Conservation (phyloP, 2,797 vertebrate genomes). For the Melanotaenia pygmaea region DNA sequence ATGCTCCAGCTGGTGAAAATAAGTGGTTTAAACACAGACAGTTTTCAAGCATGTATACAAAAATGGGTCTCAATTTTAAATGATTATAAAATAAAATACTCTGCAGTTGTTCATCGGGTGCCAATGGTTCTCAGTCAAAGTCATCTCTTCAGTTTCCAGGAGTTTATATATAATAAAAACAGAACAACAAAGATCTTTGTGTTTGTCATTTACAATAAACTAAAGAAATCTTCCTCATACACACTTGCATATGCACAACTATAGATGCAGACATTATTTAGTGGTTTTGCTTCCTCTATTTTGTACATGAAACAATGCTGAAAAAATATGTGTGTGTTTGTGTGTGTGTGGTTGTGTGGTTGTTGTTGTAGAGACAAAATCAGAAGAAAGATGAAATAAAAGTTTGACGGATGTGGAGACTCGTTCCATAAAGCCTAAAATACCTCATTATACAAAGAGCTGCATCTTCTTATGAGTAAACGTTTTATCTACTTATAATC, state of each 20-base stretch:
- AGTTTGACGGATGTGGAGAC: conserved; percentile 30
- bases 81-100: conserved; percentile 19
- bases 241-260: background rate
- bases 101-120: conserved; percentile 12
- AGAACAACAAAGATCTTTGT: background rate
- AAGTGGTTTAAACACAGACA: conserved; percentile 57
- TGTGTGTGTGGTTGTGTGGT: background rate
- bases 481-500: conserved; percentile 69
- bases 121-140: conserved; percentile 32
- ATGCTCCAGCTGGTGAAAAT: conserved; percentile 50
- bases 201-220: conserved; percentile 3
- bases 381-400: conserved; percentile 43
- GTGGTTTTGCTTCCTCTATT: background rate
- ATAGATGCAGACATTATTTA: conserved; percentile 4
- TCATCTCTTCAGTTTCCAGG: conserved; percentile 17
- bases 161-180: conserved; percentile 24
- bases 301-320: background rate
- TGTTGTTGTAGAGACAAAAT: conserved; percentile 10
- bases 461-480: conserved; percentile 62
- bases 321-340: background rate
- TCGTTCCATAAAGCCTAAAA: conserved; percentile 47
- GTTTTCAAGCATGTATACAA: conserved; percentile 44
- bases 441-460: conserved; percentile 71
- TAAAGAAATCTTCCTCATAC: background rate
- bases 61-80: conserved; percentile 46